Percentiles rank a stretch among this genome's conserved stretches.
These are phyloP conservation scores for Melanotus villosus DNA, from an alignment of 2,888 invertebrate species.

Conservation along the genomic window DNA sequence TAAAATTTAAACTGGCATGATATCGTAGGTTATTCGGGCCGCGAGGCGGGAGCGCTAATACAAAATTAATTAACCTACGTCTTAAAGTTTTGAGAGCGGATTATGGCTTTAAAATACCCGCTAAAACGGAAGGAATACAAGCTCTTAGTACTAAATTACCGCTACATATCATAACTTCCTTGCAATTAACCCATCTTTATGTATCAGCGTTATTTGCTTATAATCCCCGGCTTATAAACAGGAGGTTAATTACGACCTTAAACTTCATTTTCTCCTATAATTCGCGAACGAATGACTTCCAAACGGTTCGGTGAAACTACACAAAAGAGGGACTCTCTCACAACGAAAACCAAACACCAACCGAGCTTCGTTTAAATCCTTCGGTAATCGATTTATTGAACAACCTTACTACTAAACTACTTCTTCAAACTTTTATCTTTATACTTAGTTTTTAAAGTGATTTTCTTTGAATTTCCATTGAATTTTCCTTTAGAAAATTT, in stretches of 20 bases:
- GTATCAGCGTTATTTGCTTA: constrained; percentile 20
- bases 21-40: constrained; percentile 7
- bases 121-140: constrained; percentile 38
- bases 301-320: too few relatives aligned
- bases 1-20: constrained; percentile 10
- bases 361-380: too few relatives aligned
- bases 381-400: too few relatives aligned
- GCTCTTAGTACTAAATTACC: constrained; percentile 37
- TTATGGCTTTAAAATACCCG: constrained; percentile 38
- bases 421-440: too few relatives aligned
- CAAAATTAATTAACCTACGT: constrained; percentile 49
- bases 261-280: background rate
- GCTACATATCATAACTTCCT: constrained; percentile 38
- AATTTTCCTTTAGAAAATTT: too few relatives aligned
- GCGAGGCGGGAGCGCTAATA: constrained; percentile 37
- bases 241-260: background rate
- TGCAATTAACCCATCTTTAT: constrained; percentile 35
- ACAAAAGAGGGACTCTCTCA: too few relatives aligned
- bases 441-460: too few relatives aligned
- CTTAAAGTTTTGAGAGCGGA: constrained; percentile 42
- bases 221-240: background rate
- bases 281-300: too few relatives aligned
- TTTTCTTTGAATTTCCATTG: too few relatives aligned
- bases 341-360: too few relatives aligned
- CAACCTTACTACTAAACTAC: too few relatives aligned